These are phyloP conservation scores for Brachypteracias leptosomus DNA, from an alignment of 2,113 vertebrate species.

Conservation along the genomic window DNA sequence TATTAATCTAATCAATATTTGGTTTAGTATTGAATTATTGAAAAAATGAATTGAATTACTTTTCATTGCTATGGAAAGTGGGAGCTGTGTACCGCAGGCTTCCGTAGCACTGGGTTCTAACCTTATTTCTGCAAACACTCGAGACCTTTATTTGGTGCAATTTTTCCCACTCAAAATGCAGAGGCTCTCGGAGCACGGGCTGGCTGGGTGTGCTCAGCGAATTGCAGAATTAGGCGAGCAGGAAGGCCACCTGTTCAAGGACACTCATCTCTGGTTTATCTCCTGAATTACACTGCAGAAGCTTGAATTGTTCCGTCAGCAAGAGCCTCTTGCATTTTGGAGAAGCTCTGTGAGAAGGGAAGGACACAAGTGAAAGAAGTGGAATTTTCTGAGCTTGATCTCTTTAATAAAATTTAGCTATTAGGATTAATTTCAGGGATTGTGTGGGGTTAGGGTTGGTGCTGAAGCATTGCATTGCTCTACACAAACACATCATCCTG, in stretches of 20 bases:
- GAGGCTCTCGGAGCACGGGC: fast-evolving
- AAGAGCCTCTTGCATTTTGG: fast-evolving
- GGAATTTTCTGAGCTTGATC: background rate
- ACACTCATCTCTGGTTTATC: background rate
- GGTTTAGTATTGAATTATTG: background rate
- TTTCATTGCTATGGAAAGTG: background rate
- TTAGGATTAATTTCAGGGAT: fast-evolving
- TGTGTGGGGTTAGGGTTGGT: fast-evolving
- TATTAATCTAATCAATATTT: background rate
- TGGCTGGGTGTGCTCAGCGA: background rate
- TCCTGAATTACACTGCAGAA: background rate
- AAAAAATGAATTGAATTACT: background rate
- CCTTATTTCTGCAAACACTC: background rate
- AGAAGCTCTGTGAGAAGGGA: background rate
- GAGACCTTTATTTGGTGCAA: background rate
- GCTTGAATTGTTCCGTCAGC: background rate
- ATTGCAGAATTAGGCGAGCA: background rate
- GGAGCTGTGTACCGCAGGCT: background rate
- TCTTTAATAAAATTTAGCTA: background rate
- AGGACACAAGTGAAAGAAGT: background rate
- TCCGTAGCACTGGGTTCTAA: fast-evolving
- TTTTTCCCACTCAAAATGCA: background rate
- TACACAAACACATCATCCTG: background rate
- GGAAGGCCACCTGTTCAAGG: background rate
- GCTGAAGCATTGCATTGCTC: background rate